These are phyloP conservation scores for Ormyrus thymus DNA, from an alignment of 2,888 invertebrate genomes.

Conservation along the genomic window DNA sequence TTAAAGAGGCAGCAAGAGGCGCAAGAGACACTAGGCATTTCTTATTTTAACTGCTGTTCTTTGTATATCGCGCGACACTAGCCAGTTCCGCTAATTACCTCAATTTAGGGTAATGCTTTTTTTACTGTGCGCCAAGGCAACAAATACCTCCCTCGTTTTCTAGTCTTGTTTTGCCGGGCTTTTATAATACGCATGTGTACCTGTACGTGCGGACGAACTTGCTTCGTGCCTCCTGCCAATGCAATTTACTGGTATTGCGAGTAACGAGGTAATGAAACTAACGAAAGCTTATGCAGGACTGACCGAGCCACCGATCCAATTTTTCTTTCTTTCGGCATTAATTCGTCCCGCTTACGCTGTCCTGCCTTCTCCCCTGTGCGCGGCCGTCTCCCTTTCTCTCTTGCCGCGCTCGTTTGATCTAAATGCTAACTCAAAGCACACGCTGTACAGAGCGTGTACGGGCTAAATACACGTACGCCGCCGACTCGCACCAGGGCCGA, in stretches of 20 bases:
- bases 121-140: constrained; percentile 44
- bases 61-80: not conserved
- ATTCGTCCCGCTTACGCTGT: not conserved
- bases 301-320: constrained; percentile 47
- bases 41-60: constrained; percentile 28
- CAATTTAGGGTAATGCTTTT: constrained; percentile 64
- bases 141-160: constrained; percentile 9
- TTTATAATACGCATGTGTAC: not conserved
- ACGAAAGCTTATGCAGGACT: constrained; percentile 36
- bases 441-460: not conserved
- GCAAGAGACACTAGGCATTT: constrained; percentile 15
- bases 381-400: not conserved
- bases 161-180: not conserved
- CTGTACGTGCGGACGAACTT: not conserved
- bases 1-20: not conserved
- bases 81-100: constrained; percentile 56
- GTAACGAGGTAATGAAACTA: constrained; percentile 31
- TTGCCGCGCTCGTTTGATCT: constrained; percentile 43
- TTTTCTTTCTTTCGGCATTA: not conserved
- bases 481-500: not conserved
- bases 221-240: constrained; percentile 47
- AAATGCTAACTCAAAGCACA: constrained; percentile 31
- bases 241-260: constrained; percentile 44
- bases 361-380: not conserved
- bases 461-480: constrained; percentile 1